Base-by-base conservation (phyloP, 2,113 vertebrate species). In the Scatophagus argus region DNA sequence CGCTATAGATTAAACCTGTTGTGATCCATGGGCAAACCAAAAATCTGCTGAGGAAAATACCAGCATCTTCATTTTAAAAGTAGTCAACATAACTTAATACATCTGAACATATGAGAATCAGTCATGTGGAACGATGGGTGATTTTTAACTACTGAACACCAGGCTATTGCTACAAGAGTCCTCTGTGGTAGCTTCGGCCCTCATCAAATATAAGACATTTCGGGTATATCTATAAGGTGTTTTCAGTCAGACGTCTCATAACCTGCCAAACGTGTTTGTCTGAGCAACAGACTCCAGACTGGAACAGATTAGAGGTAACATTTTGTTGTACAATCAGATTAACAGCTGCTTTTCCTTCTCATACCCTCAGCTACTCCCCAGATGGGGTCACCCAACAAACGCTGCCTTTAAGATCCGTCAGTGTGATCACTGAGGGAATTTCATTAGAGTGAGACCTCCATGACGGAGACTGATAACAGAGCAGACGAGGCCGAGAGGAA, bases 401-500 rank as follows among this genome's bases (percentile, higher is more conserved):
- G 17, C n/a, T 58, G 79, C 79, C 62, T 62, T 82, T n/a, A 87
- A n/a, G 75, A 86, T 83, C 81, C 3, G 32, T 70, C 78, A 60
- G 39, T 51, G 47, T 68, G 87, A 91, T 90, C 84, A 79, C 21
- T 7, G 12, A 46, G 86, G 76, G 81, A 85, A 90, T 90, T 88
- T 89, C 79, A 87, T 90, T 90, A 88, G 64, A 71, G 73, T 6
- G n/a, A 80, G 85, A 87, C 86, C 81, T 88, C 82, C 77, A 16
- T 70, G 77, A 69, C 23, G 16, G 73, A 69, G 47, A 46, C 75
- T 72, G 91, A 91, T 88, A 89, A 86, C 54, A 67, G n/a, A n/a
- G 23, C 77, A 11, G 36, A 65, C 64, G 63, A 74, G 73, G 73
- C 32, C 12, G 56, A 62, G 77, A 36, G 66, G 74, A 43, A 25